Evolutionary conservation across 1,140 invertebrate genomes (phyloP).

Genomic region (Habropoda laboriosa): DNA sequence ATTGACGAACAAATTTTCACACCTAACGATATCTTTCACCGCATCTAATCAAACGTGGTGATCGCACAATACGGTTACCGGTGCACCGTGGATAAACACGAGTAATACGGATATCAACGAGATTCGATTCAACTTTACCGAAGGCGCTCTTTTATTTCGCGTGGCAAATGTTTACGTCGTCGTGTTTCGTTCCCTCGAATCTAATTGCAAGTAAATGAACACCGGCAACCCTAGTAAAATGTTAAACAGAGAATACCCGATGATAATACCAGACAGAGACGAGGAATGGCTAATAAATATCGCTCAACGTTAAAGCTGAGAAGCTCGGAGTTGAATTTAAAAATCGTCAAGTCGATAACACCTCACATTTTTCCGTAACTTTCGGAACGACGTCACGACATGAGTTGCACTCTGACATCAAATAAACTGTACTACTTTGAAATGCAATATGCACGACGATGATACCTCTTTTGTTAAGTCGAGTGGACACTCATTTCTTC

Average conservation of each 20-base stretch:
- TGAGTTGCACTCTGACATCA: slow-evolving; percentile 57
- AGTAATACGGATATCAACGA: slow-evolving; percentile 25
- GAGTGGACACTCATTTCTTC: slow-evolving; percentile 63
- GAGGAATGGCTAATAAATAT: background rate
- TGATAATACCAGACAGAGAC: background rate
- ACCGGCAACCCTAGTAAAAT: background rate
- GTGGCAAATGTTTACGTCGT: background rate
- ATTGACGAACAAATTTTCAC: no score
- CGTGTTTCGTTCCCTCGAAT: background rate
- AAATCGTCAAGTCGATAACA: slow-evolving; percentile 11
- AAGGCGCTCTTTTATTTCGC: background rate
- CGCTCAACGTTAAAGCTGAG: background rate
- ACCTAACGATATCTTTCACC: no score
- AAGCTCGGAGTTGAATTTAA: background rate
- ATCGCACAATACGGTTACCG: background rate
- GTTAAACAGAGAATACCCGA: background rate
- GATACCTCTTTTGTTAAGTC: slow-evolving; percentile 58
- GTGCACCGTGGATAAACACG: background rate
- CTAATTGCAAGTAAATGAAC: slow-evolving; percentile 7
- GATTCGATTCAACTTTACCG: background rate
- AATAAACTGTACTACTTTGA: slow-evolving; percentile 67
- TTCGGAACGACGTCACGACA: slow-evolving; percentile 52
- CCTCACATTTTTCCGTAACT: slow-evolving; percentile 69
- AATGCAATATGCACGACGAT: slow-evolving; percentile 70
- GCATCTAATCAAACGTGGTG: background rate